Evolutionary conservation across 2,797 vertebrate species (phyloP).

Genomic region (Chaunax sp.): DNA sequence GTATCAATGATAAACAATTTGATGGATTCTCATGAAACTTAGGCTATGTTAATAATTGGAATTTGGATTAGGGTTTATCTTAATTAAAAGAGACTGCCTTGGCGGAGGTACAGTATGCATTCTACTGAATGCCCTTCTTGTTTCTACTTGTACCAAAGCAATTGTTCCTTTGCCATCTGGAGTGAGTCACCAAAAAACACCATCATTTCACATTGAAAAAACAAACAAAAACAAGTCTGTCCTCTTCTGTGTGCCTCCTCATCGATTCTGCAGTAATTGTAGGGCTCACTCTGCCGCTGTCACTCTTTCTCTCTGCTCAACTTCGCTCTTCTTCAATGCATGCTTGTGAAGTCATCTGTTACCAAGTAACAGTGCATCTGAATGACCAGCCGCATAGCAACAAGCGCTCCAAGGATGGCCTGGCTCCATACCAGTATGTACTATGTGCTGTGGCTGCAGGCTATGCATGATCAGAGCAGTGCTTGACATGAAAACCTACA

Average conservation of each 20-base stretch:
- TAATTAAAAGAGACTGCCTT: too few species aligned
- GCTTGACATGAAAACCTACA: constrained; percentile 29
- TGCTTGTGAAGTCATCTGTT: constrained; percentile 71
- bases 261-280: constrained; percentile 14
- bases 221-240: not conserved
- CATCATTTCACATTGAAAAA: not conserved
- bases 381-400: constrained; percentile 77
- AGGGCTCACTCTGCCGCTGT: constrained; percentile 20
- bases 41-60: too few species aligned
- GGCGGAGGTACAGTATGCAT: too few species aligned
- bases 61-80: too few species aligned
- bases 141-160: not conserved
- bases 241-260: not conserved
- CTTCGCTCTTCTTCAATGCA: constrained; percentile 60
- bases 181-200: constrained; percentile 1
- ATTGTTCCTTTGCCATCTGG: not conserved
- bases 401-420: constrained; percentile 51
- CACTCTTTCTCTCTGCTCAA: constrained; percentile 25
- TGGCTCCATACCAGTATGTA: constrained; percentile 47
- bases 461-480: constrained; percentile 13
- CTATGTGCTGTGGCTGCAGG: constrained; percentile 23
- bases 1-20: too few species aligned
- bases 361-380: constrained; percentile 76
- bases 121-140: too few species aligned
- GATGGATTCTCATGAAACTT: too few species aligned